A percentile compares a stretch with the other conserved stretches of the same genome.
Evolutionary conservation across 1,140 invertebrate genomes (phyloP).

Genomic region (Chrysoperla carnea): DNA sequence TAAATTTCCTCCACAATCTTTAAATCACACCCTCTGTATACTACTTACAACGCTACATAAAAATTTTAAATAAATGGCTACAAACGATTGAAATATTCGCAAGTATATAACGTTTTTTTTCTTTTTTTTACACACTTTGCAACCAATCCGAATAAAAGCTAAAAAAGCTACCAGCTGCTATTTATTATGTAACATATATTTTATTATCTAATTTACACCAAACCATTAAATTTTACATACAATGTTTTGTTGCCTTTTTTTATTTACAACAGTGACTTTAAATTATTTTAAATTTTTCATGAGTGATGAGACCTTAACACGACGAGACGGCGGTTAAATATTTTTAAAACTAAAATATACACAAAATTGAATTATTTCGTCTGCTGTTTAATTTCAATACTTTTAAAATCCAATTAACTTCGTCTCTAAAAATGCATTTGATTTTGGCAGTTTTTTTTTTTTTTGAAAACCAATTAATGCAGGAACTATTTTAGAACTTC

Average conservation of each 20-base stretch:
- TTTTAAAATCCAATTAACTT: not conserved
- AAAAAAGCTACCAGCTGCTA: no score
- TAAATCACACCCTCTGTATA: no score
- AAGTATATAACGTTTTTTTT: not conserved
- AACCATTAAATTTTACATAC: not conserved
- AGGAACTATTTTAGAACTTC: no score
- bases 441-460: no score
- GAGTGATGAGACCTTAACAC: not conserved
- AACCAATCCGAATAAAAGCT: no score
- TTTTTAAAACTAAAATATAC: not conserved
- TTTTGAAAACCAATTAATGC: no score
- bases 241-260: not conserved
- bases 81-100: not conserved
- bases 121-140: not conserved
- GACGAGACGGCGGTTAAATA: no score
- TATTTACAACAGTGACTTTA: not conserved
- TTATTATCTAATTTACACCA: not conserved
- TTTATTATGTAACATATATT: not conserved
- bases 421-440: no score
- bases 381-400: not conserved
- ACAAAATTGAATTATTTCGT: not conserved
- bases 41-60: not conserved
- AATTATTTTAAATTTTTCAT: not conserved
- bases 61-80: not conserved
- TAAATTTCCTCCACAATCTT: no score